These are phyloP conservation scores for Augochlora pura DNA, from an alignment of 1,140 invertebrate genomes.

Conservation along the genomic window DNA sequence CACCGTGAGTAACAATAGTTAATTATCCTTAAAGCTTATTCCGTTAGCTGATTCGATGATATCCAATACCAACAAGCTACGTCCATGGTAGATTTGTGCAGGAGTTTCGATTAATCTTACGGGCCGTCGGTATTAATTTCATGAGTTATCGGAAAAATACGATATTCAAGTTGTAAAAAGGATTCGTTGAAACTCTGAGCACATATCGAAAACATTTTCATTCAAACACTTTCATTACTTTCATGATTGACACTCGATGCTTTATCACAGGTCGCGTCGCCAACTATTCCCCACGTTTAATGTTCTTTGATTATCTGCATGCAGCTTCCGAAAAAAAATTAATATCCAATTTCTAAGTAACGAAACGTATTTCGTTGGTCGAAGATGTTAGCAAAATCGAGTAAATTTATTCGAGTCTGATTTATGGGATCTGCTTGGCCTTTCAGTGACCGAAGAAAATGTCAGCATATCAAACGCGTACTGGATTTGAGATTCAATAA, in stretches of 20 bases:
- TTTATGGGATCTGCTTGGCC: not conserved
- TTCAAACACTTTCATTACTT: not conserved
- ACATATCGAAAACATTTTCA: conserved; percentile 17
- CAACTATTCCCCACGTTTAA: too few species aligned
- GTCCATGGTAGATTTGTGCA: not conserved
- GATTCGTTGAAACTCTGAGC: not conserved
- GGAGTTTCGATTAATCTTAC: not conserved
- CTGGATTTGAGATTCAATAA: not conserved
- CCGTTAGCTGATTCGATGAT: not conserved
- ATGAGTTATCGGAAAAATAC: not conserved
- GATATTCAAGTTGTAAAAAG: not conserved
- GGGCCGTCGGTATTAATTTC: too few species aligned
- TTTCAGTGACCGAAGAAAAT: not conserved
- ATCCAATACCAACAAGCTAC: not conserved
- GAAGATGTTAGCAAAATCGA: not conserved
- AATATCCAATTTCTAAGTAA: not conserved
- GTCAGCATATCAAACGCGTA: not conserved
- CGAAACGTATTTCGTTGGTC: not conserved
- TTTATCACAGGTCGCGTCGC: too few species aligned
- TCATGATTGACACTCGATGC: too few species aligned
- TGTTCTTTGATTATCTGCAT: not conserved
- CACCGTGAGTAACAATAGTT: too few species aligned
- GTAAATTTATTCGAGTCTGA: too few species aligned
- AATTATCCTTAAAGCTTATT: not conserved
- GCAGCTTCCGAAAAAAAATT: not conserved